Evolutionary conservation across 2,888 invertebrate species (phyloP).

Genomic region (Alcis repandata): DNA sequence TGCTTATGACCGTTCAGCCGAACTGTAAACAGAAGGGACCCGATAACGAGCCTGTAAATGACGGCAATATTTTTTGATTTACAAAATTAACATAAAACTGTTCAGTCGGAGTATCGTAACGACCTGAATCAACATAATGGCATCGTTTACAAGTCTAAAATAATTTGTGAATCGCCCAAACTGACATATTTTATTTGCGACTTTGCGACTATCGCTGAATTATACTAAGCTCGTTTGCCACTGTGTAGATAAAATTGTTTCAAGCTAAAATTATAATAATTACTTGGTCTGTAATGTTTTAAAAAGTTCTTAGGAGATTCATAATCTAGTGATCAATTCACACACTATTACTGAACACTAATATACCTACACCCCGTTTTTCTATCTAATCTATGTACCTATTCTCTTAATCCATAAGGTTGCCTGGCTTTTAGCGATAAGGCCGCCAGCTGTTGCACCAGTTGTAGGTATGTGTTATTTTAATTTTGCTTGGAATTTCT

Average conservation of each 20-base stretch:
- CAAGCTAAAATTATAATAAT: background rate
- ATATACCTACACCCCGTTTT: no score
- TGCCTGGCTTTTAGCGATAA: no score
- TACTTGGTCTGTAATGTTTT: background rate
- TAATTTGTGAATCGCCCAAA: constrained; percentile 49
- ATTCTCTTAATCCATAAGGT: no score
- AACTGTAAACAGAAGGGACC: constrained; percentile 38
- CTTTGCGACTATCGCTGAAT: constrained; percentile 42
- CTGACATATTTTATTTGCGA: constrained; percentile 47
- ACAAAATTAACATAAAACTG: constrained; percentile 54
- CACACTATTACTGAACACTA: no score
- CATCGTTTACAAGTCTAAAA: constrained; percentile 53
- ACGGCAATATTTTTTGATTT: constrained; percentile 56
- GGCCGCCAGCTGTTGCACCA: no score
- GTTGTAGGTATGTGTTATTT: no score
- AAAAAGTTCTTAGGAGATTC: background rate
- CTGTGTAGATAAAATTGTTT: background rate
- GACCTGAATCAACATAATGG: constrained; percentile 52
- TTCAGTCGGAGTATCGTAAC: constrained; percentile 47
- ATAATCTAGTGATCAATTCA: no score
- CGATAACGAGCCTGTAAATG: constrained; percentile 53
- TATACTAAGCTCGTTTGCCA: constrained; percentile 40
- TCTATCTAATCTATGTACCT: no score
- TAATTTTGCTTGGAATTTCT: no score
- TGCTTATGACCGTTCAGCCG: constrained; percentile 21